phyloP scores from a whole-genome alignment of 2,888 invertebrate species.

The Dioctria linearis region DNA sequence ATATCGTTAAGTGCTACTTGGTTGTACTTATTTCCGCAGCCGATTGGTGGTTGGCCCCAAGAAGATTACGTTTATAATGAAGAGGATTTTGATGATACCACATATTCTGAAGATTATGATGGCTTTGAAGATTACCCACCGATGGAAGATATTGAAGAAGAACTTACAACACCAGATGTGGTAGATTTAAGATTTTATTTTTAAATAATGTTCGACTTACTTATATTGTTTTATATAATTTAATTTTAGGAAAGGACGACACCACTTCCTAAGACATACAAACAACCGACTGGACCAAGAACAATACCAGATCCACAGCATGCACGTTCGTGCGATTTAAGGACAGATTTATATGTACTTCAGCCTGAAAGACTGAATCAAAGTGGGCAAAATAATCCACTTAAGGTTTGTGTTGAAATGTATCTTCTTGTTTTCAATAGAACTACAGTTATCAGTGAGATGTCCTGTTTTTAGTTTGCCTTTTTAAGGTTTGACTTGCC shows the following conservation, averaged over 20 bases:
- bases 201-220: neutral
- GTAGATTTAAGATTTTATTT: conserved; percentile 60
- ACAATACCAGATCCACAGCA: conserved; percentile 74
- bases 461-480: no score
- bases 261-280: conserved; percentile 67
- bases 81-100: conserved; percentile 68
- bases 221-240: neutral
- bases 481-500: no score
- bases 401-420: conserved; percentile 73
- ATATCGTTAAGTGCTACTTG: conserved; percentile 67
- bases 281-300: conserved; percentile 67
- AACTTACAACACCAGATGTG: conserved; percentile 68
- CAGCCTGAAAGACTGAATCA: conserved; percentile 86
- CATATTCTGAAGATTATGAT: conserved; percentile 69
- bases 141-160: conserved; percentile 58
- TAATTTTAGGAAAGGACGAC: conserved; percentile 67
- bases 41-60: conserved; percentile 69
- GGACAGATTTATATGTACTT: conserved; percentile 87
- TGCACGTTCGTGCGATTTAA: conserved; percentile 88
- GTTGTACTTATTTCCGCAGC: conserved; percentile 67
- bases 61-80: conserved; percentile 69
- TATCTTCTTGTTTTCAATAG: no score
- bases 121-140: conserved; percentile 67
- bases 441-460: no score
- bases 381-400: conserved; percentile 84